These are phyloP conservation scores for Hippocampus zosterae DNA, from an alignment of 2,113 vertebrate genomes.

Conservation along the genomic window DNA sequence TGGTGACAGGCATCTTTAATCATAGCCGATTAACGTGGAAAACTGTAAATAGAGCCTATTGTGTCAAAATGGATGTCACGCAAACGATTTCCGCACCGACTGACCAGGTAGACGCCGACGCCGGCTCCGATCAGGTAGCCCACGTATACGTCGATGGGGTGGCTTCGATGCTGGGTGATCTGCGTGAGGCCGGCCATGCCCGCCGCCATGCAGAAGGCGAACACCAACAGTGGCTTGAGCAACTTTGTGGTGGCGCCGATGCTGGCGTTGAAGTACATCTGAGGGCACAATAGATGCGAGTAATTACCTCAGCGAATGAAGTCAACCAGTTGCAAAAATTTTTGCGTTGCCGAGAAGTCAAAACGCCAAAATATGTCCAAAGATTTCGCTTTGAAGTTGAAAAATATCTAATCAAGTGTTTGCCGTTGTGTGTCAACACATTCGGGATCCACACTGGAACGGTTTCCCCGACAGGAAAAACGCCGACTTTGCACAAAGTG, in stretches of 20 bases:
- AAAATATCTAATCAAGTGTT: neutral
- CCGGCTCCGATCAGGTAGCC: constrained; percentile 91
- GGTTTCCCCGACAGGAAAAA: neutral
- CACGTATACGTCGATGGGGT: constrained; percentile 88
- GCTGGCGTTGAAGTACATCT: constrained; percentile 95
- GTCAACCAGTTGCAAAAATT: too few species aligned
- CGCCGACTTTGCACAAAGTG: neutral
- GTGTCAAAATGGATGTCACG: too few species aligned
- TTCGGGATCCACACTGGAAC: neutral
- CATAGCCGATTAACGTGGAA: too few species aligned
- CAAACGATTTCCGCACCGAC: constrained; percentile 29
- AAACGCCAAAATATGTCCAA: neutral
- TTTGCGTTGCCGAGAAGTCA: too few species aligned
- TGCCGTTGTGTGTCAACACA: neutral
- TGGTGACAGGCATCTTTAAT: too few species aligned
- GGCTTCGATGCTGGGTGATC: constrained; percentile 95
- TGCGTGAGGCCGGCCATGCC: constrained; percentile 90
- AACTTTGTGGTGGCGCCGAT: constrained; percentile 92
- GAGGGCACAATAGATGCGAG: neutral
- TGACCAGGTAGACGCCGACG: constrained; percentile 91
- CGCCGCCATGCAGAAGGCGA: constrained; percentile 86
- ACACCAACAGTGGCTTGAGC: constrained; percentile 91
- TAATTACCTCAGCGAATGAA: too few species aligned
- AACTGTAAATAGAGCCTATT: too few species aligned
- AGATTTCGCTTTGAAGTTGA: neutral